phyloP scores from a whole-genome alignment of 2,888 invertebrate species.

The Halictus quadricinctus region DNA sequence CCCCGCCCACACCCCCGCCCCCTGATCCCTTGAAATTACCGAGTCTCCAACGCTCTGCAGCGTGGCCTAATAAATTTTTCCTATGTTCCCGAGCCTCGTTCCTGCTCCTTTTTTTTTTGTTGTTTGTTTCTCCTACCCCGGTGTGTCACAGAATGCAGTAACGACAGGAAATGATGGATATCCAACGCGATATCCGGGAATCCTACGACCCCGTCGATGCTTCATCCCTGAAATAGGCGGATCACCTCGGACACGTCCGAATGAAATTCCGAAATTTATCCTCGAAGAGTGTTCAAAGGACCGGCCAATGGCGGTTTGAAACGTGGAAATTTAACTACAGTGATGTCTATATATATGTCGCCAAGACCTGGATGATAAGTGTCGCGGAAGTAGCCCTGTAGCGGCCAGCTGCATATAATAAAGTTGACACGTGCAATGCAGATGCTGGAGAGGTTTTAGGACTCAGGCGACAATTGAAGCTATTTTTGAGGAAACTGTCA shows the following conservation, averaged over 20 bases:
- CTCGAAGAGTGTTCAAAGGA: neutral
- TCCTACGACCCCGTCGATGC: slow-evolving; percentile 7
- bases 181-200: neutral
- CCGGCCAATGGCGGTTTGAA: neutral
- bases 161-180: slow-evolving; percentile 35
- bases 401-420: too few species aligned
- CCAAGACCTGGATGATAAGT: too few species aligned
- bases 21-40: neutral
- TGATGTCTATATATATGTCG: too few species aligned
- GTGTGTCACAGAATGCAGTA: neutral
- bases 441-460: too few species aligned
- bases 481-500: too few species aligned
- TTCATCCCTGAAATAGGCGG: slow-evolving; percentile 1
- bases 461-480: too few species aligned
- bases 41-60: neutral
- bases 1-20: neutral
- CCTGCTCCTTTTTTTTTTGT: neutral
- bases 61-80: neutral
- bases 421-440: too few species aligned
- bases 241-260: neutral
- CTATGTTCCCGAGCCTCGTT: neutral
- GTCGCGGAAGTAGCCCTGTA: too few species aligned
- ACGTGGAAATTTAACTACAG: neutral
- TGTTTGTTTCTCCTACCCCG: too few species aligned
- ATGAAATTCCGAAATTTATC: slow-evolving; percentile 26